A percentile compares a stretch with the other conserved stretches of the same genome.
These are phyloP conservation scores for Calidris pygmaea DNA, from an alignment of 2,113 vertebrate species.

Conservation along the genomic window DNA sequence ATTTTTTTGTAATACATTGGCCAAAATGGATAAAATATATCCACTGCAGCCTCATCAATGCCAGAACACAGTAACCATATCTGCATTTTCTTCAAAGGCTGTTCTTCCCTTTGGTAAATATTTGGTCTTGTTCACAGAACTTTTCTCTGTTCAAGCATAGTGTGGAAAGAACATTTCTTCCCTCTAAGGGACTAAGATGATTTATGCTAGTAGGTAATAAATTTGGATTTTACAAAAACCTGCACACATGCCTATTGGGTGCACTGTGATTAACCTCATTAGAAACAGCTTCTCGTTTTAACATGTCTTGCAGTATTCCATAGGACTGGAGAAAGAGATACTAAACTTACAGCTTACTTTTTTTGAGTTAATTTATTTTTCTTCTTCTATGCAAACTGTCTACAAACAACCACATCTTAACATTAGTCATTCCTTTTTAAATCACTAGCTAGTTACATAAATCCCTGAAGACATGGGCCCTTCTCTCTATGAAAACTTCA, in stretches of 20 bases:
- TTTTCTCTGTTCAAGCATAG: background rate
- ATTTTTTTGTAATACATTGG: background rate
- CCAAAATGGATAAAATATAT: background rate
- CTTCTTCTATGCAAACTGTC: background rate
- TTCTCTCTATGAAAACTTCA: background rate
- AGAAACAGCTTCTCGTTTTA: background rate
- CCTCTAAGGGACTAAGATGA: background rate
- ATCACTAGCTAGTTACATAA: background rate
- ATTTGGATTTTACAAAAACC: background rate
- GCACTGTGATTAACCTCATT: background rate
- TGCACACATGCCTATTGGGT: fast-evolving
- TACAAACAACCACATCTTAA: background rate
- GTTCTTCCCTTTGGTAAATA: background rate
- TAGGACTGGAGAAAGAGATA: background rate
- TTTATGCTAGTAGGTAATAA: background rate
- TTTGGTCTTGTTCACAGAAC: background rate
- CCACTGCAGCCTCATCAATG: background rate
- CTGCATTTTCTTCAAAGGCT: background rate
- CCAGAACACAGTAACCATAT: background rate
- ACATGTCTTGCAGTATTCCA: background rate
- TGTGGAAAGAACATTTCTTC: background rate
- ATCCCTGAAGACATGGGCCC: background rate
- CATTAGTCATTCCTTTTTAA: background rate
- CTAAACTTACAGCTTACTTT: background rate
- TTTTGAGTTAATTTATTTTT: background rate